Base-by-base conservation (phyloP, 1,140 invertebrate genomes). In the Zaprionus taronus region DNA sequence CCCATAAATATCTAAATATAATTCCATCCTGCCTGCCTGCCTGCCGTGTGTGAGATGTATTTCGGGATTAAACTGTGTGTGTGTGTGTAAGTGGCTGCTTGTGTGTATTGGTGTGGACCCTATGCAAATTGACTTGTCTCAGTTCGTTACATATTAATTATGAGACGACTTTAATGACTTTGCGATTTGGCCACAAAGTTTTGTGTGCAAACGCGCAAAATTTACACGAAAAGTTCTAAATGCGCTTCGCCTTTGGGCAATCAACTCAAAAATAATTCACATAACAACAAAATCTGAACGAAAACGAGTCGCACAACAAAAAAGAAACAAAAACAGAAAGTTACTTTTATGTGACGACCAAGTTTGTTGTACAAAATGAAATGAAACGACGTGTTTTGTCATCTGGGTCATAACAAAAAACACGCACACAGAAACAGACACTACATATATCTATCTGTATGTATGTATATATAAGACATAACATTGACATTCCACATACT, bases 261-360 rank as follows among this genome's bases (percentile, higher is more conserved):
- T 77, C 81, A 80, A 55, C 77, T 80, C 62, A 78, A 83, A 81
- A 51, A 51, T 51, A 12, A 64, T 44, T 55, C 49, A 49, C 57
- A 34, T 38, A 58, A 47, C 55, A 51, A 22, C 15, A 68, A 57
- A 74, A 56, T 31, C 49, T 53, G 55, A 72, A 58, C 26, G 34
- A 61, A 61, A 65, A 82, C 38, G 41, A 67, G 38, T 17, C 44
- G 20, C 22, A 65, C 44, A 61, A 51, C 56, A 41, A 64, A 47
- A 51, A 65, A 41, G 49, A 63, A 49, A 7, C 6, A 7, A 6
- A 2, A 34, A 34, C 31, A 11, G 31, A 72, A 58, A 56, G 49
- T 74, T 49, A 36, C 28, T 51, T 60, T 34, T 24, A 36, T 55
- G 26, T 20, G 36, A 28, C 14, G 36, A 26, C 41, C 60, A 74